Conservation (phyloP, 1,140 invertebrate species). For the Oppia nitens region DNA sequence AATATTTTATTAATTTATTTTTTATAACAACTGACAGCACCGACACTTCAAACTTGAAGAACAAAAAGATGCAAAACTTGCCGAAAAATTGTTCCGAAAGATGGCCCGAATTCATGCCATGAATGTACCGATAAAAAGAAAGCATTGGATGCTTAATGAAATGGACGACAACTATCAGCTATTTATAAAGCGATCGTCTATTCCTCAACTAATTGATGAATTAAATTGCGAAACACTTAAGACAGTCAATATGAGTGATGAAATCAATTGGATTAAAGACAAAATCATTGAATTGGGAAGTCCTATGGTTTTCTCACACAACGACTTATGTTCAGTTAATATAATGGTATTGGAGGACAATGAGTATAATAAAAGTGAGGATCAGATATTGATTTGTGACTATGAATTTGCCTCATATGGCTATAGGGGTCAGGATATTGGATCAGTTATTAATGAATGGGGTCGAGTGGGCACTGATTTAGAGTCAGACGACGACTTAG, state of each 20-base stretch:
- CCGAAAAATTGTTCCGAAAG: not conserved
- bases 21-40: too few relatives aligned
- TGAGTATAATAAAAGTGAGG: not conserved
- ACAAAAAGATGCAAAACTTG: conserved; percentile 1
- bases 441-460: not conserved
- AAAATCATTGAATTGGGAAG: not conserved
- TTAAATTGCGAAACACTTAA: not conserved
- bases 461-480: not conserved
- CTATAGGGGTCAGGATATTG: not conserved
- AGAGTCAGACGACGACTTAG: too few relatives aligned
- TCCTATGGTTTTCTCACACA: not conserved
- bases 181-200: too few relatives aligned
- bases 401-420: not conserved
- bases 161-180: too few relatives aligned
- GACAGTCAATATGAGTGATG: not conserved
- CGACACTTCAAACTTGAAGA: not conserved
- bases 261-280: not conserved
- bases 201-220: too few relatives aligned
- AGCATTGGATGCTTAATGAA: not conserved
- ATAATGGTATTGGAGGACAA: not conserved
- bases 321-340: not conserved
- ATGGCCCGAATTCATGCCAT: conserved; percentile 1
- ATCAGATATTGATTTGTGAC: not conserved
- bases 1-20: not conserved
- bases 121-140: conserved; percentile 4